Conservation (phyloP, 2,797 vertebrate genomes). For the Percopsis omiscomaycus region DNA sequence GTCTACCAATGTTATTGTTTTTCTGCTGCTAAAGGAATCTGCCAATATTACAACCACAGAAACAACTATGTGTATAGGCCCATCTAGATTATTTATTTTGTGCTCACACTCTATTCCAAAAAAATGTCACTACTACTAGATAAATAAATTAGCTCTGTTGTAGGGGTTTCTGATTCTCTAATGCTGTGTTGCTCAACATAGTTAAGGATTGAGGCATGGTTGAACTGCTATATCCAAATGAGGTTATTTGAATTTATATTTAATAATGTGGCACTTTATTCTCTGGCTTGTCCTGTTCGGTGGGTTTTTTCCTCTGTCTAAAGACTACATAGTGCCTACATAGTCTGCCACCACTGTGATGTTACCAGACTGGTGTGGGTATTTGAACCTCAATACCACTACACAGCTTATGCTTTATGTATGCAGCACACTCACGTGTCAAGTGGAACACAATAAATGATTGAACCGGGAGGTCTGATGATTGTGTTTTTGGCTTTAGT, state of each 20-base stretch:
- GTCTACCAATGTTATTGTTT: background rate
- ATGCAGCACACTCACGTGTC: conserved; percentile 30
- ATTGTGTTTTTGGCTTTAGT: background rate
- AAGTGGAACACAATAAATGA: conserved; percentile 49
- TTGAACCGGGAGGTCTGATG: background rate
- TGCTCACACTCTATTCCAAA: no score
- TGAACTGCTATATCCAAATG: background rate
- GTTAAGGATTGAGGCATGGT: background rate
- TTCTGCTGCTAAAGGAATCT: background rate
- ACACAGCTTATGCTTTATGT: conserved; percentile 2
- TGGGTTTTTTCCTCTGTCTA: conserved; percentile 6
- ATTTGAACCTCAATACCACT: background rate
- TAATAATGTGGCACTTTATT: conserved; percentile 12
- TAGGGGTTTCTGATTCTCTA: no score
- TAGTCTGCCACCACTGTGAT: conserved; percentile 19
- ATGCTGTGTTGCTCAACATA: background rate
- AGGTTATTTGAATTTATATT: background rate
- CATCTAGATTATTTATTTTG: no score
- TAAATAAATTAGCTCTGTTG: no score
- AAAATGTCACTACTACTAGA: no score
- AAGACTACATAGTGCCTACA: conserved; percentile 36
- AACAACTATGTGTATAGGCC: background rate
- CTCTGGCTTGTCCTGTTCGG: background rate
- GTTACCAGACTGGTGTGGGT: background rate
- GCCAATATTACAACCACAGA: background rate